These are phyloP conservation scores for Camptogramma bilineatum DNA, from an alignment of 2,888 invertebrate genomes.

Conservation along the genomic window DNA sequence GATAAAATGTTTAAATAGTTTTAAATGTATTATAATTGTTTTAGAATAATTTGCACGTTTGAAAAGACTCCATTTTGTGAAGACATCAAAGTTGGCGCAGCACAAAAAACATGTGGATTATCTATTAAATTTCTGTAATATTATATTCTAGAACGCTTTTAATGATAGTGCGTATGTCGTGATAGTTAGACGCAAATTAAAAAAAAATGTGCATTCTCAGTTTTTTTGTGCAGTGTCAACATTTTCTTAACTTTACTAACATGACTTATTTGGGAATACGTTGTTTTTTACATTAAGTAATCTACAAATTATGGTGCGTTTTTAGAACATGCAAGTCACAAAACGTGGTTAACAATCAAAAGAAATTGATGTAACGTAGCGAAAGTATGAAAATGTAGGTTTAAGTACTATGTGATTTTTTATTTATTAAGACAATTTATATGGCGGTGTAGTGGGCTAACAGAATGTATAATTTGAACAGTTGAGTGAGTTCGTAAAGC, in stretches of 20 bases:
- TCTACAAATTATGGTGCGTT: not conserved
- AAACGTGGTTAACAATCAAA: not conserved
- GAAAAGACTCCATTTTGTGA: not conserved
- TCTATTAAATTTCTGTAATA: too few species aligned
- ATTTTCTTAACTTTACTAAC: not conserved
- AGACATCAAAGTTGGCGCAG: not conserved
- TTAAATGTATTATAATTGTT: slow-evolving; percentile 25
- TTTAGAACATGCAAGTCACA: not conserved
- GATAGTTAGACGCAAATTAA: too few species aligned
- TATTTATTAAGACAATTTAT: not conserved
- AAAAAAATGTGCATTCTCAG: not conserved
- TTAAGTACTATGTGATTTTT: slow-evolving; percentile 5
- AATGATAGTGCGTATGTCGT: too few species aligned
- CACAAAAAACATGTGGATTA: not conserved
- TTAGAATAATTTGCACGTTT: slow-evolving; percentile 7
- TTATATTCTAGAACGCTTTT: too few species aligned
- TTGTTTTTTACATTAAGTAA: not conserved
- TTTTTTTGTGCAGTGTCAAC: not conserved
- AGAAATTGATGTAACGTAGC: slow-evolving; percentile 1
- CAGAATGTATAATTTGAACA: not conserved
- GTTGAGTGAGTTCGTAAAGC: not conserved
- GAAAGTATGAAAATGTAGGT: not conserved
- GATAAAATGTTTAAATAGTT: slow-evolving; percentile 49
- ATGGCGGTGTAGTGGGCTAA: slow-evolving; percentile 18
- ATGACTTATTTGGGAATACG: not conserved